Percentiles rank a stretch among this genome's conserved stretches.
phyloP scores from a whole-genome alignment of 2,113 vertebrate species.

The Ondatra zibethicus region DNA sequence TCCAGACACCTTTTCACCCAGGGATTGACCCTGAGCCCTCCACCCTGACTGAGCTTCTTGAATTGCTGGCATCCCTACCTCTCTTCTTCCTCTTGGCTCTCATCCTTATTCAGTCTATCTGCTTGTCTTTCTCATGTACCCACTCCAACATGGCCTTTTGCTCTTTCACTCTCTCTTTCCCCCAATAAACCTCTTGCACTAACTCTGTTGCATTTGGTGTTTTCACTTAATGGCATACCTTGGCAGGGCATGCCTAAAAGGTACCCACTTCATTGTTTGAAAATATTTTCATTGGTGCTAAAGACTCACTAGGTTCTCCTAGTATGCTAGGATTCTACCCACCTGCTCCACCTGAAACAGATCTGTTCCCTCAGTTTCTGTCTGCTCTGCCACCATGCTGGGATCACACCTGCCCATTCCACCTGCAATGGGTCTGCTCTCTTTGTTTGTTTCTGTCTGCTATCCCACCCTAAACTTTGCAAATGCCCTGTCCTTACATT shows the following conservation, averaged over 20 bases:
- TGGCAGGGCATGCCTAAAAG: background rate
- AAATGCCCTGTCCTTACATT: background rate
- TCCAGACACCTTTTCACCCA: background rate
- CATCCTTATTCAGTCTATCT: background rate
- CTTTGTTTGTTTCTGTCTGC: no score
- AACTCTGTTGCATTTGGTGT: background rate
- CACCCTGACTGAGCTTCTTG: background rate
- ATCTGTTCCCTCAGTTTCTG: background rate
- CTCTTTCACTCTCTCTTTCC: background rate
- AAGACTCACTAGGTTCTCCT: background rate
- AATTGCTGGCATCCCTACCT: background rate
- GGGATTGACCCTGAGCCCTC: background rate
- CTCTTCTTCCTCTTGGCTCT: background rate
- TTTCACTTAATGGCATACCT: background rate
- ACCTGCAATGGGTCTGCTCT: no score
- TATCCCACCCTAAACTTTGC: background rate
- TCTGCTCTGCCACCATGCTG: no score
- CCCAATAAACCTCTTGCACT: background rate
- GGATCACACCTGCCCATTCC: no score
- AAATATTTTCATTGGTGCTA: background rate
- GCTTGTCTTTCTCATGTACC: background rate
- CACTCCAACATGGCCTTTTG: background rate
- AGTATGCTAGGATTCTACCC: background rate
- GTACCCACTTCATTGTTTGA: background rate
- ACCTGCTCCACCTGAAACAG: background rate